Evolutionary conservation across 2,888 invertebrate genomes (phyloP).

Genomic region (Caprella mutica): DNA sequence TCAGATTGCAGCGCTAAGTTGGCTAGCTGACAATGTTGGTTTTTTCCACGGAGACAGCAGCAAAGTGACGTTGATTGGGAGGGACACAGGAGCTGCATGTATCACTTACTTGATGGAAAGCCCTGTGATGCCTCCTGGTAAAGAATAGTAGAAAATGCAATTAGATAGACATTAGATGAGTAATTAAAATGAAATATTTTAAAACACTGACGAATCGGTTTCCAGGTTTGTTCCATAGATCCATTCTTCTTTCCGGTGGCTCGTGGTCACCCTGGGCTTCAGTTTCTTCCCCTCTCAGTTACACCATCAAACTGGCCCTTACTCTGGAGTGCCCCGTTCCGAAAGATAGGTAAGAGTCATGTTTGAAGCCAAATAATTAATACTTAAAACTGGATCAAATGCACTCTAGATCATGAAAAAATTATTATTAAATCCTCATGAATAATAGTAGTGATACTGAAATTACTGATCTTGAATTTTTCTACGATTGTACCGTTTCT

Average conservation of each 20-base stretch:
- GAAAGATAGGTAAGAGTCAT: constrained; percentile 11
- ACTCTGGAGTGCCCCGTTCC: constrained; percentile 29
- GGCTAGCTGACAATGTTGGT: constrained; percentile 91
- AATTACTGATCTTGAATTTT: too few species aligned
- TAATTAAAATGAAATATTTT: background rate
- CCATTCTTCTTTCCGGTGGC: constrained; percentile 27
- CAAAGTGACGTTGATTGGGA: constrained; percentile 85
- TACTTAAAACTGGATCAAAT: too few species aligned
- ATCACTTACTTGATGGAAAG: constrained; percentile 96
- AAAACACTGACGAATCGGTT: background rate
- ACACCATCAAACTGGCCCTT: constrained; percentile 26
- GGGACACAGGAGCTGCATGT: constrained; percentile 92
- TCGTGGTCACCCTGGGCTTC: constrained; percentile 23
- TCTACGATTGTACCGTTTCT: too few species aligned
- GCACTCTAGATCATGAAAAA: too few species aligned
- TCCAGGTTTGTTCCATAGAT: constrained; percentile 28
- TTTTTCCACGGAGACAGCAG: constrained; percentile 88
- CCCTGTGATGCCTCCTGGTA: constrained; percentile 87
- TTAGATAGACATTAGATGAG: background rate
- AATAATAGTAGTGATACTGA: too few species aligned
- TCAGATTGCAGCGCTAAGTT: constrained; percentile 90
- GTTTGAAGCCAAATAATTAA: too few species aligned
- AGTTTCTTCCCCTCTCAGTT: constrained; percentile 24
- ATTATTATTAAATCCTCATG: too few species aligned
- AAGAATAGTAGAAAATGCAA: constrained; percentile 36